Conservation (phyloP, 1,140 invertebrate species). For the Phthorimaea operculella region DNA sequence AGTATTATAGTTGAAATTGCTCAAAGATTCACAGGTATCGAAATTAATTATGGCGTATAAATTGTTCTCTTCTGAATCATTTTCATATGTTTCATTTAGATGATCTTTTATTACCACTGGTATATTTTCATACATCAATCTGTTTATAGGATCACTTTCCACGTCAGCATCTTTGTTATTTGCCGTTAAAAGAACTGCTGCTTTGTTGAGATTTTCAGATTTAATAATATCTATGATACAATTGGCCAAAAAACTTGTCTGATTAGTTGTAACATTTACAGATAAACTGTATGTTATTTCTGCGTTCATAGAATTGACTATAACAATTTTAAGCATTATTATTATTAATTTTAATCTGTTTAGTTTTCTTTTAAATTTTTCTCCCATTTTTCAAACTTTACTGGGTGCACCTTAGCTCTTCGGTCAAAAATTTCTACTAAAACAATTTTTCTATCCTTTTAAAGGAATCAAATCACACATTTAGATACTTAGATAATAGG, state of each 20-base stretch:
- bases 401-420: too few species aligned
- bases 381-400: too few species aligned
- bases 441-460: too few species aligned
- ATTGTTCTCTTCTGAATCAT: neutral
- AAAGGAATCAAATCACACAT: too few species aligned
- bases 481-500: too few species aligned
- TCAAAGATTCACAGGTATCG: neutral
- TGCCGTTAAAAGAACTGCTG: neutral
- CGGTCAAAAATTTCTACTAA: too few species aligned
- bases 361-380: too few species aligned
- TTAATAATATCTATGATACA: neutral
- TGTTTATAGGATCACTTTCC: neutral
- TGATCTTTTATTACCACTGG: neutral
- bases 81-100: neutral
- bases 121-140: neutral
- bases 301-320: too few species aligned
- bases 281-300: too few species aligned
- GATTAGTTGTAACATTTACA: neutral
- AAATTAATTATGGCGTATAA: neutral
- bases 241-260: neutral
- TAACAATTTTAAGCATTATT: too few species aligned
- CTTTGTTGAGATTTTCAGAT: neutral
- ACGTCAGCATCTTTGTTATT: neutral
- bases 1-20: neutral
- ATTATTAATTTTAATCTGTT: too few species aligned